Evolutionary conservation across 2,113 vertebrate genomes (phyloP).

Genomic region (Grantiella picta): DNA sequence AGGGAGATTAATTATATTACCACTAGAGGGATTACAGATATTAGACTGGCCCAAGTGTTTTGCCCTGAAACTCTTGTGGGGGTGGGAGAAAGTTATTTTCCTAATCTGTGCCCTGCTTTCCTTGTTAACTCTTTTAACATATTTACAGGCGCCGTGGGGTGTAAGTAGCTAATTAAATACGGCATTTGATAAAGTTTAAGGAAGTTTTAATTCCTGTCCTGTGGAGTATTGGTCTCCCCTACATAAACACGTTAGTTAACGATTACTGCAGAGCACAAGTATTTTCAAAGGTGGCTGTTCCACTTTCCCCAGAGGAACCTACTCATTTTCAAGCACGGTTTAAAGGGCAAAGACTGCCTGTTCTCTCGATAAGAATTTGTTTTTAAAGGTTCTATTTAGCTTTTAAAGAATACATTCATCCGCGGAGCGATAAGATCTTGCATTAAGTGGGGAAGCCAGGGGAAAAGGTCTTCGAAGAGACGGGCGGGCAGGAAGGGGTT

Average conservation of each 20-base stretch:
- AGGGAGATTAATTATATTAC: conserved; percentile 45
- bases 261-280: conserved; percentile 6
- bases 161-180: background rate
- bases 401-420: background rate
- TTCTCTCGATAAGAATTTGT: background rate
- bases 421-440: background rate
- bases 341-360: conserved; percentile 13
- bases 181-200: conserved; percentile 1
- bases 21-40: conserved; percentile 49
- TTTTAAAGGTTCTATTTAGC: background rate
- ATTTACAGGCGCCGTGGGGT: background rate
- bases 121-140: conserved; percentile 12
- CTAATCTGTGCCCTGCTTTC: conserved; percentile 2
- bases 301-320: background rate
- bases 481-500: conserved; percentile 1
- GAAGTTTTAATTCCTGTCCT: conserved; percentile 24
- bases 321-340: background rate
- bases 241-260: conserved; percentile 22
- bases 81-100: conserved; percentile 6
- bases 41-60: background rate
- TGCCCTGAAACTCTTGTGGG: background rate
- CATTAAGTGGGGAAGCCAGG: background rate
- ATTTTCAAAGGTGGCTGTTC: background rate
- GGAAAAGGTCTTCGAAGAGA: background rate
- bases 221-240: background rate